phyloP scores from a whole-genome alignment of 2,797 vertebrate species.

The Siniperca undulata region DNA sequence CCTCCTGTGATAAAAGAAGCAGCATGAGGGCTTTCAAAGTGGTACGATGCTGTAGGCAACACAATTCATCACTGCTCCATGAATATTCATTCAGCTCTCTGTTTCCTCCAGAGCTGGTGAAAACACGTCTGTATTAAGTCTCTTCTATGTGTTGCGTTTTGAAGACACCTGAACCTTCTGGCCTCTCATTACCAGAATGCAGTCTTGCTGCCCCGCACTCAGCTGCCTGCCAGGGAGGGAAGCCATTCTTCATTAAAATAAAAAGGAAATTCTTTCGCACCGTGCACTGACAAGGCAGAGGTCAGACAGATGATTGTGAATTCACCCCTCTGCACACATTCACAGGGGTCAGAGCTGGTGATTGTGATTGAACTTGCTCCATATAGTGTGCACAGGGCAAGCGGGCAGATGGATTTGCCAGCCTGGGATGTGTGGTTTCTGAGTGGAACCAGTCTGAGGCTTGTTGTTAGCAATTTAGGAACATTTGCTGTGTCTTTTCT shows the following conservation, averaged over 20 bases:
- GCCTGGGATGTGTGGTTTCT: conserved; percentile 40
- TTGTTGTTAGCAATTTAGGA: conserved; percentile 75
- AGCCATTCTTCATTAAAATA: conserved; percentile 81
- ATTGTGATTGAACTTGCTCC: conserved; percentile 49
- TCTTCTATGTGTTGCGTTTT: conserved; percentile 65
- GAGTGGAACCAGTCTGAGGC: conserved; percentile 50
- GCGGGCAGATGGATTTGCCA: conserved; percentile 44
- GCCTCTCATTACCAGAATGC: conserved; percentile 81
- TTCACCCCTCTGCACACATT: conserved; percentile 46
- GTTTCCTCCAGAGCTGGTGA: conserved; percentile 72
- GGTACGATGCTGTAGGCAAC: conserved; percentile 75
- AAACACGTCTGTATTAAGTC: conserved; percentile 76
- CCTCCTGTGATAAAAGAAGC: conserved; percentile 79
- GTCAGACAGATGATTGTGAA: conserved; percentile 74
- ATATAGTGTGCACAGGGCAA: conserved; percentile 27
- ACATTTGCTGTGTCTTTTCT: conserved; percentile 69
- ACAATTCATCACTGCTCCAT: conserved; percentile 80
- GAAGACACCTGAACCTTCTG: conserved; percentile 81
- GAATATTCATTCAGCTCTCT: conserved; percentile 83
- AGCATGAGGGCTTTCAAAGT: conserved; percentile 79
- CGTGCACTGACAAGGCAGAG: conserved; percentile 77
- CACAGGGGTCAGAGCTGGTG: conserved; percentile 47
- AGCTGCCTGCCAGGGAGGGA: conserved; percentile 69
- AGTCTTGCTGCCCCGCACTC: conserved; percentile 65
- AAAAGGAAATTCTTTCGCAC: conserved; percentile 73